Conservation (phyloP, 2,797 vertebrate genomes). For the Trachops cirrhosus region DNA sequence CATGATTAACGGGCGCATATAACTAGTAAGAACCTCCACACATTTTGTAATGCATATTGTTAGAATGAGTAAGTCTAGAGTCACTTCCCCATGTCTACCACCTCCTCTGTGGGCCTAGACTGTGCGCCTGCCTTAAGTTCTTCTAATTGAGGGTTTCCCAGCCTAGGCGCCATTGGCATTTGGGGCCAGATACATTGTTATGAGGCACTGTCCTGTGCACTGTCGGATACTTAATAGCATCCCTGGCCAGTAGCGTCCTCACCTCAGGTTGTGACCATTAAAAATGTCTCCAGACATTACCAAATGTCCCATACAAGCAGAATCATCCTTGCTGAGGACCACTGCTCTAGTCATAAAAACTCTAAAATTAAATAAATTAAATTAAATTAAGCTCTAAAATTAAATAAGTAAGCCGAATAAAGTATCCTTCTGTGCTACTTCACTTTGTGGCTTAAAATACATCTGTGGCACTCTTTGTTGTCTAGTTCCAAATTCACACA, state of each 20-base stretch:
- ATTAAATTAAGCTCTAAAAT: background rate
- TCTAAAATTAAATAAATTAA: slow-evolving; percentile 36
- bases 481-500: slow-evolving; percentile 3
- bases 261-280: background rate
- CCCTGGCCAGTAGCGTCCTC: background rate
- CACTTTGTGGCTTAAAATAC: background rate
- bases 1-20: background rate
- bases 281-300: background rate
- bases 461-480: background rate
- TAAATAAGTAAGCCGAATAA: slow-evolving; percentile 12
- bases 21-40: background rate
- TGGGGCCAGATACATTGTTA: background rate
- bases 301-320: background rate
- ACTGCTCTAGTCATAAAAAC: background rate
- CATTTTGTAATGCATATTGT: background rate
- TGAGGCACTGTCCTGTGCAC: background rate
- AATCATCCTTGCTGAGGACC: background rate
- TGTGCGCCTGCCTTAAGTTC: background rate
- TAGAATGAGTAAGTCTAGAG: background rate
- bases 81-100: background rate
- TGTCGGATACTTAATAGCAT: background rate
- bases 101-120: background rate
- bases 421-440: background rate
- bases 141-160: background rate
- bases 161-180: background rate